These are phyloP conservation scores for Phaonia tiefii DNA, from an alignment of 2,888 invertebrate species.

Conservation along the genomic window DNA sequence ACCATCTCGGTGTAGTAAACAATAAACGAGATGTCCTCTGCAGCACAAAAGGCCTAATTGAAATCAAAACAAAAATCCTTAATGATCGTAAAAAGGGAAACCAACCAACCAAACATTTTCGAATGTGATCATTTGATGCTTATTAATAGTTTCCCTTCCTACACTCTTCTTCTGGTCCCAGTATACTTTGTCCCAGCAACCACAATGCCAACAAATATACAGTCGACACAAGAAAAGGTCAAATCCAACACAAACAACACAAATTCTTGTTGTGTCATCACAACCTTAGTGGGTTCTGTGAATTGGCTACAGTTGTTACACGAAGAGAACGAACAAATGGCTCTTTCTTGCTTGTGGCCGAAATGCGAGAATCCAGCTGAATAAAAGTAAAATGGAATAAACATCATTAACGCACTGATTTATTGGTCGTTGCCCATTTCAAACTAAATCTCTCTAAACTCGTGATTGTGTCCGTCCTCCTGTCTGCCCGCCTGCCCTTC, in stretches of 20 bases:
- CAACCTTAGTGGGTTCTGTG: conserved; percentile 9
- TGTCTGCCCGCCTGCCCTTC: background rate
- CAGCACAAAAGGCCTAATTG: conserved; percentile 73
- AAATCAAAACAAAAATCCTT: conserved; percentile 75
- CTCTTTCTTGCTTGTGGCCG: no score
- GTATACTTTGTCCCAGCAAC: background rate
- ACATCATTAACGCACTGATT: conserved; percentile 81
- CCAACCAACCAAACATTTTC: conserved; percentile 69
- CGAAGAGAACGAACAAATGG: conserved; percentile 55
- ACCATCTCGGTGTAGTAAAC: conserved; percentile 5
- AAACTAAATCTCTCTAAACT: conserved; percentile 48
- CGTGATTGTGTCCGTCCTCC: conserved; percentile 40
- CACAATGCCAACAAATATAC: conserved; percentile 31
- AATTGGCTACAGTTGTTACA: conserved; percentile 28
- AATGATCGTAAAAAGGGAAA: conserved; percentile 74
- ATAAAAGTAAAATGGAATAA: conserved; percentile 71
- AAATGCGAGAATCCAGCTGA: conserved; percentile 67
- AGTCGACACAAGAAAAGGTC: conserved; percentile 20
- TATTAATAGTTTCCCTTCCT: conserved; percentile 34
- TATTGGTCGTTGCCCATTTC: conserved; percentile 79
- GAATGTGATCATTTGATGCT: conserved; percentile 56
- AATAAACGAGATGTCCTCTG: conserved; percentile 30
- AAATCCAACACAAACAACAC: conserved; percentile 7
- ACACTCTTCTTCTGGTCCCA: conserved; percentile 9
- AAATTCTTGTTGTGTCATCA: conserved; percentile 33